phyloP scores from a whole-genome alignment of 2,113 vertebrate genomes.

The Otolemur garnettii region DNA sequence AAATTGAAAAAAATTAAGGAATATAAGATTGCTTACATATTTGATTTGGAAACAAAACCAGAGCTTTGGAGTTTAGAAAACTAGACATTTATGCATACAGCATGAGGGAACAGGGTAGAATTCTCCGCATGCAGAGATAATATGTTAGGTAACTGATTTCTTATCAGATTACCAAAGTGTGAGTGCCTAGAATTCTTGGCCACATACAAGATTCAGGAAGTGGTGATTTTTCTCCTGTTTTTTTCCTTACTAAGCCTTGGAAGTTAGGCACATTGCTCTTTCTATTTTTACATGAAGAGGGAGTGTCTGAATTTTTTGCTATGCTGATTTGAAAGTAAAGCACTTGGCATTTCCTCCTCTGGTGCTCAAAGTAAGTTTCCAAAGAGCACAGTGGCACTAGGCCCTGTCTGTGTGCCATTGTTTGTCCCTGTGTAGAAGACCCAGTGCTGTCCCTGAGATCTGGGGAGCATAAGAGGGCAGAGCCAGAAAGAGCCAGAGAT shows the following conservation, averaged over 20 bases:
- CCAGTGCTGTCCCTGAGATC: neutral
- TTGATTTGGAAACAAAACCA: neutral
- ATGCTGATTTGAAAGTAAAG: neutral
- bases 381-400: neutral
- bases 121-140: neutral
- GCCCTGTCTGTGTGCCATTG: neutral
- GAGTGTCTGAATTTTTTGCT: neutral
- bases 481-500: neutral
- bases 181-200: neutral
- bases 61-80: neutral
- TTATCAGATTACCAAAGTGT: neutral
- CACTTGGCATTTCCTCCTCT: neutral
- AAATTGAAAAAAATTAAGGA: neutral
- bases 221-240: neutral
- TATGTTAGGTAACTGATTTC: neutral
- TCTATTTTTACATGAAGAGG: neutral
- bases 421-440: neutral
- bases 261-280: neutral
- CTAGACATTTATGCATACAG: neutral
- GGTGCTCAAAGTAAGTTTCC: neutral
- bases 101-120: neutral
- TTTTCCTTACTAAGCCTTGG: neutral
- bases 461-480: neutral
- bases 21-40: neutral
- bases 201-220: neutral